Evolutionary conservation across 2,888 invertebrate species (phyloP), one percentile per base, ranked within the genome.

Genomic region (Dione juno): DNA sequence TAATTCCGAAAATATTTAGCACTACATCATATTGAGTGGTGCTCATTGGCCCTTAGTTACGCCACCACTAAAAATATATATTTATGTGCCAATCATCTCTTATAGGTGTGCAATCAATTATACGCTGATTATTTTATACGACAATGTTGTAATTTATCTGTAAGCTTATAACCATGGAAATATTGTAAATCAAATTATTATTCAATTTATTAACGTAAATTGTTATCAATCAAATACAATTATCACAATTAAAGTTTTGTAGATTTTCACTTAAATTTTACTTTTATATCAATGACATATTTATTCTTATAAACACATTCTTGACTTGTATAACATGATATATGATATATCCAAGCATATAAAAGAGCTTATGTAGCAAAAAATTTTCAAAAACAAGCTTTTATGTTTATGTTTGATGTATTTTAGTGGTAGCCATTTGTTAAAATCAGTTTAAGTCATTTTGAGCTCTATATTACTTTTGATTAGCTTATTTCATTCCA

Each of bases 401-500:
- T 10, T 37, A 35, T 9, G 35, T 37, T 54, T 28, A 3, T 28
- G 21, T 63, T 3, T 14, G 10, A 16, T 40, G 35, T 28, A 16
- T 35, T 57, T 54, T 66, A 58, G 66, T 61, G 37, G 40, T 16
- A 63, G 37, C 35, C 66, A 72, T 71, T 59, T 72, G 70, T 67
- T 64, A 73, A 69, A 74, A 64, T 72, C 66, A 75, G 71, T 79
- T 74, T 81, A 79, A 16, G 75, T 77, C 28, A 65, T 63, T 66
- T 61, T 77, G 75, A 71, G 66, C 67, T 67, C 73, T 71, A 16
- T 66, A 67, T 69, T 21, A 69, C 57, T 67, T 67, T 75, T 76
- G 72, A 67, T 70, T 77, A 75, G 76, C 71, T 76, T 74, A 76
- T 81, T 85, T 78, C 89, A 88, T 88, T 88, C 89, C 89, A 88